phyloP scores from a whole-genome alignment of 1,140 invertebrate species.

The Anadara kagoshimensis region DNA sequence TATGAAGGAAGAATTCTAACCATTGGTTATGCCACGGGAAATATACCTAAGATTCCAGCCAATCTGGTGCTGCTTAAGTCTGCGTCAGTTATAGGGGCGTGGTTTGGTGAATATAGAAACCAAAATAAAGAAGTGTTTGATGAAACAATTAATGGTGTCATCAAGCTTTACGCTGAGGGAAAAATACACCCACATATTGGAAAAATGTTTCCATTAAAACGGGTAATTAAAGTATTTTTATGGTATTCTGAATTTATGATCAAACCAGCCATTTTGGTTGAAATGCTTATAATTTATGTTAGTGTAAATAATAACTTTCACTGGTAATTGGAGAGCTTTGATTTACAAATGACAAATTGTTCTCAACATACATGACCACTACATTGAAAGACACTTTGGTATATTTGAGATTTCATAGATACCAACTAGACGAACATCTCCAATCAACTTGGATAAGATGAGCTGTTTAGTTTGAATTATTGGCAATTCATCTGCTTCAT shows the following conservation, averaged over 20 bases:
- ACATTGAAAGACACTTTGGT: too few species aligned
- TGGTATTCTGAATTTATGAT: background rate
- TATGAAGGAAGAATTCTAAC: constrained; percentile 54
- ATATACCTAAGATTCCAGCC: constrained; percentile 54
- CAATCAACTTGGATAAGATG: too few species aligned
- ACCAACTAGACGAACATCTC: too few species aligned
- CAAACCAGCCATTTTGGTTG: background rate
- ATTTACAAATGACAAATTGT: too few species aligned
- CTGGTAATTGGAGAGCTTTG: too few species aligned
- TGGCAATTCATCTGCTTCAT: too few species aligned
- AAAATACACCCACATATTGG: constrained; percentile 48
- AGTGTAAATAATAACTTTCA: background rate
- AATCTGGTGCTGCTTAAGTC: constrained; percentile 56
- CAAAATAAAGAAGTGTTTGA: constrained; percentile 35
- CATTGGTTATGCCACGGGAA: constrained; percentile 56
- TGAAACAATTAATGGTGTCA: constrained; percentile 41
- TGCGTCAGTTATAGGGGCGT: constrained; percentile 50
- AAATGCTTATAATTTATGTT: background rate
- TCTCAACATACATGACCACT: too few species aligned
- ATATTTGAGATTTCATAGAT: too few species aligned
- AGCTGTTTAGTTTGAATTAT: too few species aligned
- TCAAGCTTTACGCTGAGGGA: constrained; percentile 22
- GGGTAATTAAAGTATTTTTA: constrained; percentile 34
- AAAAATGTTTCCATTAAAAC: constrained; percentile 45
- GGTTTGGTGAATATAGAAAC: constrained; percentile 48